These are phyloP conservation scores for Xyrauchen texanus DNA, from an alignment of 2,113 vertebrate genomes.

Conservation along the genomic window DNA sequence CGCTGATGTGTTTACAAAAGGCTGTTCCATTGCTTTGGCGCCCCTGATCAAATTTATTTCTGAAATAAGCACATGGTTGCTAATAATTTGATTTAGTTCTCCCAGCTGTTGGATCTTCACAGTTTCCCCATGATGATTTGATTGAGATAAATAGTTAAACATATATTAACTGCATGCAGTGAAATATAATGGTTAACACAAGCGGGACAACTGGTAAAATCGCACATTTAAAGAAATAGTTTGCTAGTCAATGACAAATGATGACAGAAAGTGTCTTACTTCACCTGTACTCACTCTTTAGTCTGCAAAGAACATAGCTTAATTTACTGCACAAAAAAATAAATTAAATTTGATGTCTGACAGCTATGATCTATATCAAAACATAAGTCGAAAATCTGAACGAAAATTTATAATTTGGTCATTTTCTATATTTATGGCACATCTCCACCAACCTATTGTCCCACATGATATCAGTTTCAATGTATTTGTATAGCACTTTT, in stretches of 20 bases:
- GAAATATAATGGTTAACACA: too few species aligned
- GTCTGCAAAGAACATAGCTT: neutral
- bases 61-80: neutral
- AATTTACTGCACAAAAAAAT: constrained; percentile 4
- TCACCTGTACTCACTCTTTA: too few species aligned
- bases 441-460: too few species aligned
- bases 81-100: constrained; percentile 14
- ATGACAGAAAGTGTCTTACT: too few species aligned
- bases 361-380: neutral
- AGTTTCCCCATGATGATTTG: neutral
- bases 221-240: too few species aligned
- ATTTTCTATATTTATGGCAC: too few species aligned
- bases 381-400: too few species aligned
- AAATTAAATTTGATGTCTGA: neutral
- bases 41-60: constrained; percentile 40
- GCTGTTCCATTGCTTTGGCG: constrained; percentile 26
- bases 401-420: too few species aligned
- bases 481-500: too few species aligned
- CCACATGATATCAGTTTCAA: too few species aligned
- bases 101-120: neutral
- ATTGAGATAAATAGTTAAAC: neutral
- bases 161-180: neutral
- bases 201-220: too few species aligned
- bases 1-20: constrained; percentile 23
- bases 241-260: too few species aligned